Evolutionary conservation across 2,797 vertebrate genomes (phyloP), one percentile per base, ranked within the genome.

Genomic region (Kryptopterus vitreolus): DNA sequence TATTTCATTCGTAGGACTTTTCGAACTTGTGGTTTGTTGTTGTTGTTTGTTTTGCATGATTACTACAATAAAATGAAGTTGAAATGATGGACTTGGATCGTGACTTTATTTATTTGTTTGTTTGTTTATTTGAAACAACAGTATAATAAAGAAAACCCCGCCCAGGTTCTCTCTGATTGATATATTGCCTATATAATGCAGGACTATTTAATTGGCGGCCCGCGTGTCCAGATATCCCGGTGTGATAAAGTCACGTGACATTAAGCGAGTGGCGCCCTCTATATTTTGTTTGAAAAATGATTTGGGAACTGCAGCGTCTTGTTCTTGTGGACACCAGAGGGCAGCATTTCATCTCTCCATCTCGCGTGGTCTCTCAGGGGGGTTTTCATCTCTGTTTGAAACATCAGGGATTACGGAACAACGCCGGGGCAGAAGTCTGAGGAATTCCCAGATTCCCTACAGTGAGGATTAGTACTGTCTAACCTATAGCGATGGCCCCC

Each of bases 61-160:
- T 94, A 93, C 88, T 92, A 87, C 84, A 90, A 88, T 91, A 84
- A 90, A 90, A 83, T 90, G 86, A 88, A 86, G 81, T 84, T 76
- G 12, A 18, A 65, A 66, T 22, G 11, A 2, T 46, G 11, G 11
- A 10, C 15, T 0, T 57, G 57, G 0, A 20, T 35, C 13, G 0
- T 24, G 5, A 72, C n/a, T 43, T 43, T 43, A 43, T 43, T 43
- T 43, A 43, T 38, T 38, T 38, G 7, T 43, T 57, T 35, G 3
- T 72, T 72, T 72, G 0, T 52, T n/a, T n/a, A n/a, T n/a, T n/a
- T n/a, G n/a, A n/a, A n/a, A n/a, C n/a, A n/a, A n/a, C n/a, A n/a
- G n/a, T 12, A 38, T 15, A 2, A 15, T 13, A 4, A 13, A 70
- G 18, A 9, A 52, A 3, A 24, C 26, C 20, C 16, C 4, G 4